Conservation (phyloP, 2,888 invertebrate species). For the Tigriopus californicus region DNA sequence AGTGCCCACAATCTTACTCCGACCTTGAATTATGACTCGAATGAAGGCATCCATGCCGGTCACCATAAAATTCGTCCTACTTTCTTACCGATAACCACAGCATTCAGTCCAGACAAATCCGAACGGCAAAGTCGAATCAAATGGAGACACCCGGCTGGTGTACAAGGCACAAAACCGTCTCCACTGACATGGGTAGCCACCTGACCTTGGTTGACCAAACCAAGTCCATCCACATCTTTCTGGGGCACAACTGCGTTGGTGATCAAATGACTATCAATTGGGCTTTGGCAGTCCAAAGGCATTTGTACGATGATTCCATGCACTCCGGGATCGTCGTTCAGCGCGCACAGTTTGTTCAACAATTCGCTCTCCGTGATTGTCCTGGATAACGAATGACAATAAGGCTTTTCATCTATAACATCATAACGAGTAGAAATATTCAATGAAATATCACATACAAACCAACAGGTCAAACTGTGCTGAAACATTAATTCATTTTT, state of each 20-base stretch:
- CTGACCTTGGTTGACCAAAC: slow-evolving; percentile 81
- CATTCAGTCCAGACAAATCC: slow-evolving; percentile 55
- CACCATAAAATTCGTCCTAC: too few species aligned
- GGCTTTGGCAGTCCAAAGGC: slow-evolving; percentile 65
- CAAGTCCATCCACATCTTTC: slow-evolving; percentile 89
- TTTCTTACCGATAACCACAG: slow-evolving; percentile 52
- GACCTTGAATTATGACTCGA: slow-evolving; percentile 35
- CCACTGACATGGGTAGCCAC: slow-evolving; percentile 67
- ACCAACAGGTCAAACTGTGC: too few species aligned
- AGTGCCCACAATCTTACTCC: slow-evolving; percentile 94
- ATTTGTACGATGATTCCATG: slow-evolving; percentile 94
- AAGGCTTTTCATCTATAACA: too few species aligned
- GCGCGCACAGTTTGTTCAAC: slow-evolving; percentile 36
- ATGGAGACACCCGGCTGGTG: slow-evolving; percentile 85
- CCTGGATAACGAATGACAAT: not conserved
- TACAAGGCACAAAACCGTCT: slow-evolving; percentile 80
- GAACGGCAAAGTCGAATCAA: slow-evolving; percentile 61
- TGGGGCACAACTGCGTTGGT: slow-evolving; percentile 68
- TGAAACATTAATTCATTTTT: too few species aligned
- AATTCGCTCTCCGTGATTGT: not conserved
- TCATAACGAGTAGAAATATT: not conserved
- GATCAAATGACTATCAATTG: slow-evolving; percentile 66
- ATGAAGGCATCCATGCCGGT: too few species aligned
- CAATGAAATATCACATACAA: too few species aligned
- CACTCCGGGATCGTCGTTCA: slow-evolving; percentile 63